Base-by-base conservation (phyloP, 1,140 invertebrate genomes). In the Yoshiicerus persimilis region DNA sequence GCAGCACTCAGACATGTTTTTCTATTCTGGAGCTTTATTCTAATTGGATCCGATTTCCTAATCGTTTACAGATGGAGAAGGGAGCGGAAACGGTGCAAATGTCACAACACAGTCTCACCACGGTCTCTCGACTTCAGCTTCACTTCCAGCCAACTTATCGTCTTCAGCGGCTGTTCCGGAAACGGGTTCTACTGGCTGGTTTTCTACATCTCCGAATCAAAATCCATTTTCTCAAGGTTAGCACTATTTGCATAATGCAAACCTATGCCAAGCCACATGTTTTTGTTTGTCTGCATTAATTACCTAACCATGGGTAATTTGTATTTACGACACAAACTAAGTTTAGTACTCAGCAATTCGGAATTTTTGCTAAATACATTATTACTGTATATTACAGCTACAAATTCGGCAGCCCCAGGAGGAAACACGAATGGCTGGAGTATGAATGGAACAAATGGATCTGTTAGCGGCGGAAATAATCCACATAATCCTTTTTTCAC, bases 81-180 rank as follows among this genome's bases (percentile, higher is more conserved):
- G 56, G 5, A 66, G 75, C n/a, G 80, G 47, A 70, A 62, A 30
- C n/a, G 36, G 36, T 20, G 70, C 47, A 38, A 30, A 34, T 32
- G 66, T 16, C 25, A 84, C 56, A 62, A 10, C 83, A 4, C 38
- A 70, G 38, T n/a, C 56, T 16, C 83, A 84, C 27, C 85, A 66
- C 47, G 87, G 88, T 9, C 27, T 91, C 13, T 36, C 90, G 36
- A 90, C 36, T 77, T 91, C 90, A 25, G 66, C 86, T 4, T 91
- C 90, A 47, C 84, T 91, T 88, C 90, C 90, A 88, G 88, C 89
- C 27, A 90, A 90, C 32, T 86, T 91, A 32, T 89, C 89, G n/a
- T 88, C 89, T 34, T 88, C 89, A 4, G 64, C 38, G 41, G 30
- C 84, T 70, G 25, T 38, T 41, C 10, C 39, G 5, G 66, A 66